Conservation (phyloP, 2,888 invertebrate genomes). For the Nymphalis urticae region DNA sequence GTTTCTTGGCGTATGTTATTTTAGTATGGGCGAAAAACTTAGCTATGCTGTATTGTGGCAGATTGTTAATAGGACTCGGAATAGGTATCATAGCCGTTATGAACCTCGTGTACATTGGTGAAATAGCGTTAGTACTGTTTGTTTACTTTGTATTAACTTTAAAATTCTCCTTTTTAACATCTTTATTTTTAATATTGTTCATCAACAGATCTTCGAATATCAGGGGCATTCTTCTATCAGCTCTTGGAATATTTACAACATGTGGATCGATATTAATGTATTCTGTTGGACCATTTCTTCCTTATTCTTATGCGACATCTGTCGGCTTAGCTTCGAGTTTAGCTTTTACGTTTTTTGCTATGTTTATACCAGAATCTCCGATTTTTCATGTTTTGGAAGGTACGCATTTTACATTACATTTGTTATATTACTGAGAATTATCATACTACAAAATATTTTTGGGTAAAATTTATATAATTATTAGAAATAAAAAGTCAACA, state of each 20-base stretch:
- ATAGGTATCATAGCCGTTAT: conserved; percentile 45
- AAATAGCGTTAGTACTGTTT: conserved; percentile 51
- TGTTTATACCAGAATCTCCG: conserved; percentile 55
- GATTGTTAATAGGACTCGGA: conserved; percentile 48
- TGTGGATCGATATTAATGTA: conserved; percentile 48
- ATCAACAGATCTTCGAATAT: conserved; percentile 52
- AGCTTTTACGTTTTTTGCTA: conserved; percentile 38
- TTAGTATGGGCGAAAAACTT: conserved; percentile 45
- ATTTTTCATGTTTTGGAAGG: conserved; percentile 51
- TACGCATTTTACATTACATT: conserved; percentile 28
- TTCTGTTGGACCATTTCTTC: conserved; percentile 45
- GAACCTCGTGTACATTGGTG: conserved; percentile 54
- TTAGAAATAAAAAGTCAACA: no score
- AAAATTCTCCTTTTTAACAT: not conserved
- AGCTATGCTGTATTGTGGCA: conserved; percentile 47
- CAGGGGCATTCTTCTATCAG: conserved; percentile 51
- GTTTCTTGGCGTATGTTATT: conserved; percentile 42
- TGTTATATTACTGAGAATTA: not conserved
- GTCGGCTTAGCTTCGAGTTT: conserved; percentile 41
- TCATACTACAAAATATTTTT: no score
- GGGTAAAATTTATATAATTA: no score
- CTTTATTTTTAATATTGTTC: conserved; percentile 13
- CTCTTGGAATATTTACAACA: conserved; percentile 47
- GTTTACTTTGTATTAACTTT: not conserved
- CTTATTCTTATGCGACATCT: conserved; percentile 43